phyloP scores from a whole-genome alignment of 2,888 invertebrate genomes.

The Leptarthrus brevirostris region DNA sequence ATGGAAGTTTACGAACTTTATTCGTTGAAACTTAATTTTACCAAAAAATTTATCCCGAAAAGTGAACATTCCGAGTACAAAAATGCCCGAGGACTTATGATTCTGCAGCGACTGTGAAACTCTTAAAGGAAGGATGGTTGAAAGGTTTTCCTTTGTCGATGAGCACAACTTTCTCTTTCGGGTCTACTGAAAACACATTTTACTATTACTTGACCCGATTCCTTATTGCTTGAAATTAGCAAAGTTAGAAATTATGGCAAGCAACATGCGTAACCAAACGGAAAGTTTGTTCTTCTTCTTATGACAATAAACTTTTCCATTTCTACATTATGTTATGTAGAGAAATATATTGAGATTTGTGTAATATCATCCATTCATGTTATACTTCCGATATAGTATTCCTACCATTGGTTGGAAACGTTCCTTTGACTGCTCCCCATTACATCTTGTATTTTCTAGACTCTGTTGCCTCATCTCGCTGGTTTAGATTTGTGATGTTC shows the following conservation, averaged over 20 bases:
- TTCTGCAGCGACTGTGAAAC: conserved; percentile 12
- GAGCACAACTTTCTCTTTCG: conserved; percentile 7
- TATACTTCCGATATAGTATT: too few species aligned
- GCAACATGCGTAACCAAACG: background rate
- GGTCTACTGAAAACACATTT: background rate
- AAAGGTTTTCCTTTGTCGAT: conserved; percentile 1
- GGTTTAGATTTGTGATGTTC: too few species aligned
- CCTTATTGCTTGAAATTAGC: conserved; percentile 16
- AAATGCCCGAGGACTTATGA: conserved; percentile 21
- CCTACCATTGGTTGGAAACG: too few species aligned
- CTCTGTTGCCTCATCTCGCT: too few species aligned
- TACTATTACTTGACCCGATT: conserved; percentile 11
- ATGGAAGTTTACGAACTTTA: conserved; percentile 31
- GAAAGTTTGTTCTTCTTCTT: too few species aligned
- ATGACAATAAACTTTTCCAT: too few species aligned
- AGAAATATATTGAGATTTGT: too few species aligned
- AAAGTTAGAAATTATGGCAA: background rate
- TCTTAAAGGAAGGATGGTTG: background rate
- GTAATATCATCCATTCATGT: too few species aligned
- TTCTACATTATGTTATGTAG: too few species aligned
- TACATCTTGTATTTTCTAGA: too few species aligned
- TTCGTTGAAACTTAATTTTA: conserved; percentile 31
- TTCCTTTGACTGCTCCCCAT: too few species aligned
- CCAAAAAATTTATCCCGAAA: conserved; percentile 22
- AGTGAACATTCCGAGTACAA: conserved; percentile 28